Base-by-base conservation (phyloP, 2,888 invertebrate genomes). In the Tetanocera ferruginea region DNA sequence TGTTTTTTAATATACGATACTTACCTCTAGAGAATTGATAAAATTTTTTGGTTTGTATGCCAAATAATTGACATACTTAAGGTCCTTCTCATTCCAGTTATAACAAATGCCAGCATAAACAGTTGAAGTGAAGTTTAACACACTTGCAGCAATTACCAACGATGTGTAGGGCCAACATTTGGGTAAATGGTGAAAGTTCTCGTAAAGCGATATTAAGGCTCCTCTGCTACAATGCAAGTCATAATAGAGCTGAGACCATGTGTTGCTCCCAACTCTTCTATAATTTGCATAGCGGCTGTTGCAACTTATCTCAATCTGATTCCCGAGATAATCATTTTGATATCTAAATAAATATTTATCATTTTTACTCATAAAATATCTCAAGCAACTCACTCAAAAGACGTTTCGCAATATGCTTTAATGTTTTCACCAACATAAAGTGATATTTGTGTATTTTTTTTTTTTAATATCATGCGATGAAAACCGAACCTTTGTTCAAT, bases 11-110 rank as follows among this genome's bases (percentile, higher is more conserved):
- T n/a, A n/a, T n/a, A n/a, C n/a, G 28, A 67, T 31, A 28, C 70
- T 71, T 72, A 57, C 71, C 71, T 37, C 11, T 17, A 34, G 2
- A 5, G 14, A 14, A 5, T 55, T 5, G 9, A 57, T 25, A 5
- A 25, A 4, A 23, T 8, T 73, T 60, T 19, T 23, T 3, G 11
- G 2, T 25, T 28, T 43, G 31, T 75, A 55, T 5, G 75, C 75
- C 66, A 52, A 17, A n/a, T 66, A 75, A 17, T 51, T 75, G 6
- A 75, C 25, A 19, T 51, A 75, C 52, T 66, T 75, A 4, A 75
- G 34, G 11, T 67, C n/a, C 19, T 52, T 37, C 3, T 2, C 52
- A 14, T 52, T 67, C 75, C 64, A 67, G n/a, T 75, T 52, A 55
- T 75, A 75, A 14, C 75, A 75, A 14, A 75, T 66, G 0, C 69